These are phyloP conservation scores for Sipunculus nudus DNA, from an alignment of 2,888 invertebrate genomes.

Conservation along the genomic window DNA sequence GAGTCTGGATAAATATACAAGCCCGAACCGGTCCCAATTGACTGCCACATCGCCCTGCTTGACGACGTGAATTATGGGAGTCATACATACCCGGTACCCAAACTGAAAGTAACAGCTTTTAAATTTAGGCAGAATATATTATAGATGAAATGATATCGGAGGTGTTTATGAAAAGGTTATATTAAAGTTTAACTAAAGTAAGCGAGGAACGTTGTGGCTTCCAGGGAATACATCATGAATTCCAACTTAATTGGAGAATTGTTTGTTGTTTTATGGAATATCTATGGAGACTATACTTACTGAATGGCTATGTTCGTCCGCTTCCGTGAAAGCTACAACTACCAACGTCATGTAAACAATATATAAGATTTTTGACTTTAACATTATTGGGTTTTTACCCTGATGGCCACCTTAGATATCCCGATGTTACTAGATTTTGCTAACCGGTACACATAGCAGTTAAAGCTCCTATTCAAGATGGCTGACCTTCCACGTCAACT, in stretches of 20 bases:
- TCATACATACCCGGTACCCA: too few species aligned
- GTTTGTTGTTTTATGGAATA: neutral
- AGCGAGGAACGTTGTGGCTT: too few species aligned
- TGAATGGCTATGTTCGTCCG: constrained; percentile 82
- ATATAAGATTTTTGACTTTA: constrained; percentile 17
- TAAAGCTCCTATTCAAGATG: constrained; percentile 10
- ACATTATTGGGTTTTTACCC: neutral
- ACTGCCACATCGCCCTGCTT: too few species aligned
- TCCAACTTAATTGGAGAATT: neutral
- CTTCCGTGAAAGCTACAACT: constrained; percentile 45
- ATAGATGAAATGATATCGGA: too few species aligned
- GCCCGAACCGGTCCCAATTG: too few species aligned
- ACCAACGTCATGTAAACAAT: constrained; percentile 17
- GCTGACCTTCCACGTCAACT: constrained; percentile 4
- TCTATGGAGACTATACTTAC: constrained; percentile 70
- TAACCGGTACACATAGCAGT: too few species aligned
- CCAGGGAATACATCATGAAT: neutral
- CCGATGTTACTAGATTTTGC: constrained; percentile 7
- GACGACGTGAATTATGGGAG: too few species aligned
- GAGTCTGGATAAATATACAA: too few species aligned
- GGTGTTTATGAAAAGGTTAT: too few species aligned
- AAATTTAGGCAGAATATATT: too few species aligned
- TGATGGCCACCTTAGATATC: neutral
- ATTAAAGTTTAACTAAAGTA: too few species aligned
- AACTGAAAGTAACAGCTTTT: too few species aligned